Conservation (phyloP, 2,113 vertebrate genomes). For the Phycodurus eques region DNA sequence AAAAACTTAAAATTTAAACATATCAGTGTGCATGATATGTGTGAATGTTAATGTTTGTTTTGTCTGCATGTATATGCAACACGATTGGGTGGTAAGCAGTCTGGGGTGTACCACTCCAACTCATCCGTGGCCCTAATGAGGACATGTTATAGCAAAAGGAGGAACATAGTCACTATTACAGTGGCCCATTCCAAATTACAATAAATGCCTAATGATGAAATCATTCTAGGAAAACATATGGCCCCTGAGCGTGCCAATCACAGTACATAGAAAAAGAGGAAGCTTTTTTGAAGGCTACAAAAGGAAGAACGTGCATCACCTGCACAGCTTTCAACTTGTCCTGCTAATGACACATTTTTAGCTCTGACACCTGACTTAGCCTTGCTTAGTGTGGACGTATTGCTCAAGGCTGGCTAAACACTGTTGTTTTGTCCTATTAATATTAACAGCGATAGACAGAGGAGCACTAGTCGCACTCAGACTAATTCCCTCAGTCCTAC, state of each 20-base stretch:
- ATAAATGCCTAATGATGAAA: not conserved
- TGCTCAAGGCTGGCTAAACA: slow-evolving; percentile 33
- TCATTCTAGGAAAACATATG: not conserved
- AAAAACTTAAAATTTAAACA: no score
- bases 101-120: no score
- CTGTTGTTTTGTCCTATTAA: slow-evolving; percentile 37
- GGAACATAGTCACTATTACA: not conserved
- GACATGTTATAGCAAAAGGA: not conserved
- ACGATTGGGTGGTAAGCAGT: no score
- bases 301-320: not conserved
- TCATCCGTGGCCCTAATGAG: not conserved
- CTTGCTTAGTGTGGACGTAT: slow-evolving; percentile 2
- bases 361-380: slow-evolving; percentile 9
- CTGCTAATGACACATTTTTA: slow-evolving; percentile 15
- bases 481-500: slow-evolving; percentile 53
- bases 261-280: not conserved
- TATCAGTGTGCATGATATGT: no score
- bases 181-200: not conserved
- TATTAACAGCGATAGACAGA: slow-evolving; percentile 37
- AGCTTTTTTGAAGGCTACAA: not conserved
- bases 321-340: slow-evolving; percentile 8
- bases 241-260: not conserved
- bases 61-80: no score
- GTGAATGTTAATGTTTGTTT: no score
- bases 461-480: slow-evolving; percentile 32